These are phyloP conservation scores for Temnothorax rugatulus DNA, from an alignment of 2,888 invertebrate genomes.

Conservation along the genomic window DNA sequence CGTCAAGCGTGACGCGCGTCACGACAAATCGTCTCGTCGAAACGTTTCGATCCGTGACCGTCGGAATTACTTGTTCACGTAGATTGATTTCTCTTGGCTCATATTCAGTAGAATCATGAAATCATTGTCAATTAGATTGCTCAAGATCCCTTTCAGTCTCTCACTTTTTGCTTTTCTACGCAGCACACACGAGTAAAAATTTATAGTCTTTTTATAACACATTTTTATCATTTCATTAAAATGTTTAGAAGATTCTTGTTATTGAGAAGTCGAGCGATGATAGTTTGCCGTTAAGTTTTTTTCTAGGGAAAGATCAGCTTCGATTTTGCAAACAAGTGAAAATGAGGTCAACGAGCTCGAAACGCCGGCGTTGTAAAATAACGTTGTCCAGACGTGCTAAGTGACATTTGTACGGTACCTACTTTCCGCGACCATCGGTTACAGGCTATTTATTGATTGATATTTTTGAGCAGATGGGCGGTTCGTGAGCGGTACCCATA, in stretches of 20 bases:
- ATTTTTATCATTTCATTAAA: background rate
- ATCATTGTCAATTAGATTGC: background rate
- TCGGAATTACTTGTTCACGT: background rate
- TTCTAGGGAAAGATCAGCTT: background rate
- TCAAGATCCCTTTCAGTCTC: no score
- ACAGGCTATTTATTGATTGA: background rate
- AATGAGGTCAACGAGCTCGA: background rate
- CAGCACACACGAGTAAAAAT: background rate
- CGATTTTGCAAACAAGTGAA: background rate
- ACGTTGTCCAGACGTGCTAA: constrained; percentile 12
- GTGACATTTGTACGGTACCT: constrained; percentile 17
- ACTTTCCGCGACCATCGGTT: constrained; percentile 8
- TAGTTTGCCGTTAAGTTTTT: no score
- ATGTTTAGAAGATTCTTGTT: background rate
- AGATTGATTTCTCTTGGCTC: background rate
- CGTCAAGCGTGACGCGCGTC: constrained; percentile 5
- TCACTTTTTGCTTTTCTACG: background rate
- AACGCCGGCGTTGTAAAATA: background rate
- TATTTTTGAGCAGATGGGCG: constrained; percentile 24
- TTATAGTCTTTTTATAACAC: background rate
- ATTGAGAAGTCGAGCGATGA: background rate
- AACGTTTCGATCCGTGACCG: constrained; percentile 8
- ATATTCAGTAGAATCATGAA: background rate
- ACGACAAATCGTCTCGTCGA: constrained; percentile 11
- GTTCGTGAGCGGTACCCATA: constrained; percentile 38